Conservation (phyloP, 1,140 invertebrate genomes). For the Bombus turneri region DNA sequence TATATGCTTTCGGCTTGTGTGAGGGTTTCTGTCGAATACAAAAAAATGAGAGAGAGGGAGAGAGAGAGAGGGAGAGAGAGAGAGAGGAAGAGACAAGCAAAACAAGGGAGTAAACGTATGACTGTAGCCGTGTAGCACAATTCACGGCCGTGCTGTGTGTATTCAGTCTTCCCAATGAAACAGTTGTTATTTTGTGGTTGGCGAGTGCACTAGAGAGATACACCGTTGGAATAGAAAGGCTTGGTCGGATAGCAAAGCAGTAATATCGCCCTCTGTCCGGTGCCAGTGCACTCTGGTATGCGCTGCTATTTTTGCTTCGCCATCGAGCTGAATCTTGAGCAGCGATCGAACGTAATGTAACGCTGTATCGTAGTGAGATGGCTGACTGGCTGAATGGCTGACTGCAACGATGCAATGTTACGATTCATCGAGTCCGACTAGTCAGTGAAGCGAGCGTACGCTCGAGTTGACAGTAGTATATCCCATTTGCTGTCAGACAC, state of each 20-base stretch:
- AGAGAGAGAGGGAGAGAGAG: background rate
- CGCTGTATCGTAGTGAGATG: conserved; percentile 19
- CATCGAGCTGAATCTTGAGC: conserved; percentile 38
- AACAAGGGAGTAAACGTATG: conserved; percentile 11
- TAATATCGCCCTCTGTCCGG: conserved; percentile 39
- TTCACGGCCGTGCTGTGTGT: conserved; percentile 46
- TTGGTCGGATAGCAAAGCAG: conserved; percentile 35
- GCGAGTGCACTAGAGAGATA: conserved; percentile 60
- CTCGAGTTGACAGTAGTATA: conserved; percentile 25
- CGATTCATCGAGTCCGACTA: conserved; percentile 30
- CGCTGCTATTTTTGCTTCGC: conserved; percentile 34
- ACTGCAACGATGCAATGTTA: conserved; percentile 5
- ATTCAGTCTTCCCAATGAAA: conserved; percentile 63
- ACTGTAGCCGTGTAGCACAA: conserved; percentile 46
- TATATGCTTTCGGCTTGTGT: background rate
- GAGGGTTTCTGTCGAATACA: background rate
- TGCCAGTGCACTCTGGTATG: background rate
- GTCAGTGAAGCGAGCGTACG: conserved; percentile 15
- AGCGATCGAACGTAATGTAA: conserved; percentile 44
- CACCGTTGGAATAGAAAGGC: conserved; percentile 38
- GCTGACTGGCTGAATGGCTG: background rate
- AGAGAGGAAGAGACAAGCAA: background rate
- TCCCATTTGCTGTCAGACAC: background rate
- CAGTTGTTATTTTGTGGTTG: conserved; percentile 68
- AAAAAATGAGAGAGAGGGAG: background rate